Evolutionary conservation across 2,888 invertebrate genomes (phyloP), one percentile per base, ranked within the genome.

Genomic region (Heliconius aoede): DNA sequence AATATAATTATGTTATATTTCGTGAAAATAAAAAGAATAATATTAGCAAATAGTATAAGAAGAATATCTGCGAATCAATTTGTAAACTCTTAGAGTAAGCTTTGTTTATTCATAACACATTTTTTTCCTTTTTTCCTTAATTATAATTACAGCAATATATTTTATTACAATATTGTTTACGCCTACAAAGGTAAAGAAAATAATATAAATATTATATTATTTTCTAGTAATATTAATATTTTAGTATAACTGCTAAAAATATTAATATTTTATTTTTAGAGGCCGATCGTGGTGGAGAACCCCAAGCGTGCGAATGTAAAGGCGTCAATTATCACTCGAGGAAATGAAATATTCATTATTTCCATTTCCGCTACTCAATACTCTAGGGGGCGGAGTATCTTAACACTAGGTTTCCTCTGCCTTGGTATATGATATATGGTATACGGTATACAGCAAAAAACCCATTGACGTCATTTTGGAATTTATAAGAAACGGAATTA

Each of bases 71-170:
- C 51, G 30, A 68, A n/a, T 18, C 18, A 68, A 46, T 64, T 64
- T 64, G 46, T 68, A 68, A 51, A 3, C 26, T 28, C 46, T 46
- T 21, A 46, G 68, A 11, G 13, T 30, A 21, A 68, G 68, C 68
- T 51, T 51, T 68, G 68, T 30, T 68, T 68, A 68, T 28, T 68
- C 68, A 68, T 51, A 67, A 68, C 51, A 51, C 28, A 68, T 68
- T 30, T 28, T 28, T n/a, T 21, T 68, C n/a, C 30, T 28, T 51
- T 51, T n/a, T 51, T 51, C 68, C 51, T 28, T 21, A 13, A 30
- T 28, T 21, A n/a, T 51, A 21, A 46, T 68, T 68, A 51, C 28
- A n/a, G n/a, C n/a, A 46, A 51, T 68, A 28, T 68, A 30, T 51
- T 51, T 30, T 68, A 68, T 46, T 28, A 51, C 11, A 68, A 51